Evolutionary conservation across 2,888 invertebrate species (phyloP), one percentile per base, ranked within the genome.

Genomic region (Andrena flavipes): DNA sequence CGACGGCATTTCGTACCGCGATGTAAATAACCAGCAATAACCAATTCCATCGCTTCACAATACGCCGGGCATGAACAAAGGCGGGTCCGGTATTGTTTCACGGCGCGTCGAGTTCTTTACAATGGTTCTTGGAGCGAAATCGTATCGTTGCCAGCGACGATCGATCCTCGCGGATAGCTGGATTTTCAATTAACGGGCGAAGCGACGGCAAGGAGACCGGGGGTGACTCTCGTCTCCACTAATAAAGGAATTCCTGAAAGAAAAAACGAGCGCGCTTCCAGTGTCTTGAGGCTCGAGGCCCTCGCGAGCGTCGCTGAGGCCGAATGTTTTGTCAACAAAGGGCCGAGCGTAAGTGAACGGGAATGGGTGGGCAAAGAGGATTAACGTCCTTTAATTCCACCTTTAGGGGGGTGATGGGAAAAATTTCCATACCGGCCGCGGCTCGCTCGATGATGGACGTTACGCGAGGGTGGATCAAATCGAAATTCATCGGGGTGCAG

Each of bases 401-500:
- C 63, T 23, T 54, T 56, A n/a, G 7, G 33, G 10, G 20, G 6
- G 20, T 62, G 16, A 54, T 70, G 29, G 48, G 78, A 71, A 73
- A 84, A 87, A 78, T 87, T 80, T 86, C 84, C 87, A 87, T 75
- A 56, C 49, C 10, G 10, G n/a, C 10, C 42, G 16, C 48, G 35
- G n/a, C 20, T 26, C 54, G 49, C 29, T 74, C 68, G 60, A 49
- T 16, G 51, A 7, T 62, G 70, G 23, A 71, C 42, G 26, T 68
- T 68, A 23, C 49, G 49, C 64, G 33, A 60, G 23, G 59, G 56
- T 65, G 23, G 73, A 80, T 71, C 63, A 67, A 80, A 87, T 86
- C 67, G 84, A 87, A 82, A 87, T 87, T 84, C 76, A 84, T 87
- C 73, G 33, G 54, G 35, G 63, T 42, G 76, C 64, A 73, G 65